Percentiles rank a stretch among this genome's conserved stretches.
phyloP scores from a whole-genome alignment of 2,113 vertebrate species.

The Lasiurus borealis region DNA sequence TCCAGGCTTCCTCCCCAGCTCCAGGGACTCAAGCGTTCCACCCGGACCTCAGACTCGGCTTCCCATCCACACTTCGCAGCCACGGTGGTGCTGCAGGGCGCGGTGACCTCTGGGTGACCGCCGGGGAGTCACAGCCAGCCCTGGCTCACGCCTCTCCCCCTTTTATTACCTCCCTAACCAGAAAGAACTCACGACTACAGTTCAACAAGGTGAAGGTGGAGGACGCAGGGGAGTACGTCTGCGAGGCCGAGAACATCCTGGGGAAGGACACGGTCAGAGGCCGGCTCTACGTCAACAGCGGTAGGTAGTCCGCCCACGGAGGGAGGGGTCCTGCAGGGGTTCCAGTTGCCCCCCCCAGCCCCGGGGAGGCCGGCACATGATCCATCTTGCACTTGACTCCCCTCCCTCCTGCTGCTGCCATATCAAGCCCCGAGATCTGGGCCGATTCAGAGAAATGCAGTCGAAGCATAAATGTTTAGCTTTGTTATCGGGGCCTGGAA shows the following conservation, averaged over 20 bases:
- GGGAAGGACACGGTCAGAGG: constrained; percentile 94
- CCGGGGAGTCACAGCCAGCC: neutral
- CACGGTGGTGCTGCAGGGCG: neutral
- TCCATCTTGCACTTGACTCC: constrained; percentile 75
- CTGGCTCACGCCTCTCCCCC: constrained; percentile 43
- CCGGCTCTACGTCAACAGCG: constrained; percentile 95
- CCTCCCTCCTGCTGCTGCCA: constrained; percentile 74
- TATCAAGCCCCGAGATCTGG: constrained; percentile 77
- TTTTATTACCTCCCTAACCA: constrained; percentile 82
- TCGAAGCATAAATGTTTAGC: constrained; percentile 87
- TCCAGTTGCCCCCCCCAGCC: constrained; percentile 11
- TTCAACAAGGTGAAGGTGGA: constrained; percentile 95
- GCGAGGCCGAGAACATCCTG: constrained; percentile 95
- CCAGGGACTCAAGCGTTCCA: neutral
- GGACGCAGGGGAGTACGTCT: constrained; percentile 98
- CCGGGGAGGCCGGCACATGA: constrained; percentile 63
- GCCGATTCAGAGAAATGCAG: constrained; percentile 85
- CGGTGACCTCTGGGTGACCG: neutral
- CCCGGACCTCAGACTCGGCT: neutral
- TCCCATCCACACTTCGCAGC: neutral
- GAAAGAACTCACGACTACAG: constrained; percentile 97
- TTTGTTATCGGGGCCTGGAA: constrained; percentile 86
- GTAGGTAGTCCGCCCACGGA: constrained; percentile 89
- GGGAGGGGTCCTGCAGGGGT: constrained; percentile 52
- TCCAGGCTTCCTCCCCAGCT: neutral